Percentiles rank a stretch among this genome's conserved stretches.
These are phyloP conservation scores for Drosophila watanabei DNA, from an alignment of 1,140 invertebrate species.

Conservation along the genomic window DNA sequence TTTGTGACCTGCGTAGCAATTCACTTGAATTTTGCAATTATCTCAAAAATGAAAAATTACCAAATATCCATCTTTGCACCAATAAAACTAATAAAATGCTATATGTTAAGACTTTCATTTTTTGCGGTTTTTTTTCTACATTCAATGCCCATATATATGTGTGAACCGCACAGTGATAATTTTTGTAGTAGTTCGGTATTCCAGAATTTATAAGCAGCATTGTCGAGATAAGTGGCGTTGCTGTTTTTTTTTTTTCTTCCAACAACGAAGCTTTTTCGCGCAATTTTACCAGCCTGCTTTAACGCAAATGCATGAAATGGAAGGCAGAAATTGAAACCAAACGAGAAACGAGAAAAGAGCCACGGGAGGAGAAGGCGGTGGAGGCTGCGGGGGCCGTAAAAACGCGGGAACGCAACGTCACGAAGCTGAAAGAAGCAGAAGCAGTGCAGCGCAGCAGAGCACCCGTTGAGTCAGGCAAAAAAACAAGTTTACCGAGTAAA, in stretches of 20 bases:
- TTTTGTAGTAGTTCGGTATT: background rate
- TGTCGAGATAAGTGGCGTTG: background rate
- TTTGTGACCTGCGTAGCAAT: no score
- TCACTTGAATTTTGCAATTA: no score
- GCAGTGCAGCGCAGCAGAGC: conserved; percentile 13
- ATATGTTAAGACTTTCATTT: no score
- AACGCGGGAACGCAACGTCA: conserved; percentile 52
- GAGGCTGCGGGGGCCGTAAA: conserved; percentile 23
- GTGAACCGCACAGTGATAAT: background rate
- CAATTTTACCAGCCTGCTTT: conserved; percentile 37
- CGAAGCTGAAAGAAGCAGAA: conserved; percentile 26
- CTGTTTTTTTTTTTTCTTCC: background rate
- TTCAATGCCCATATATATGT: background rate
- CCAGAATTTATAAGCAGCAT: background rate
- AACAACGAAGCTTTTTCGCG: conserved; percentile 25
- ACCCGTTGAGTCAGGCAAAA: conserved; percentile 56
- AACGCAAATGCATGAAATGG: conserved; percentile 47
- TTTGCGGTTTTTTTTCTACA: no score
- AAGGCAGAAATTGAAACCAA: conserved; percentile 38
- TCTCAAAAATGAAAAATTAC: no score
- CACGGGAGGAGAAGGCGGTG: background rate
- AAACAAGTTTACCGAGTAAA: conserved; percentile 41
- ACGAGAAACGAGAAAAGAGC: conserved; percentile 13
- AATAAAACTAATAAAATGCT: no score
- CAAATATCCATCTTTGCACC: no score